Evolutionary conservation across 2,797 vertebrate genomes (phyloP).

Genomic region (Graptemys geographica): DNA sequence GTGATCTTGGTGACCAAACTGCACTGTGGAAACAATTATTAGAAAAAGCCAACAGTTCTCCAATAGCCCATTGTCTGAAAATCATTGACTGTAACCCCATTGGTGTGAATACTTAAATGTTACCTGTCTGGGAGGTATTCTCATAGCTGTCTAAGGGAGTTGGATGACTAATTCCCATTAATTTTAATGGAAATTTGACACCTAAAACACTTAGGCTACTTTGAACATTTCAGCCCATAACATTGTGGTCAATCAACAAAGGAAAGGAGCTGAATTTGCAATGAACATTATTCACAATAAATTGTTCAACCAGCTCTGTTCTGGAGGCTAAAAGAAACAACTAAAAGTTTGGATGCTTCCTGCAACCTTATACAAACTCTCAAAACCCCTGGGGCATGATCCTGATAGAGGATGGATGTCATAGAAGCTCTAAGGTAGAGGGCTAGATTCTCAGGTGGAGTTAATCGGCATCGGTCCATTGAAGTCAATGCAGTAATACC

Average conservation of each 20-base stretch:
- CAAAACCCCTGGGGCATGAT: rapidly evolving
- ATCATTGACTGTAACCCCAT: neutral
- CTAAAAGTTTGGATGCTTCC: neutral
- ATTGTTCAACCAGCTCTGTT: neutral
- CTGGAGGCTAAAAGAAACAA: neutral
- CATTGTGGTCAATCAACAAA: neutral
- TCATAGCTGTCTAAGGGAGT: neutral
- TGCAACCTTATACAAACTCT: neutral
- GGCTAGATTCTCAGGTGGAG: neutral
- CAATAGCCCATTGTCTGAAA: conserved; percentile 32
- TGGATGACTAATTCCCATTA: neutral
- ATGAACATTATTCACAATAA: neutral
- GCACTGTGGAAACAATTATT: neutral
- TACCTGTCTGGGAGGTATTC: conserved; percentile 41
- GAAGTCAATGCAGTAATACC: rapidly evolving
- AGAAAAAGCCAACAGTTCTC: conserved; percentile 1
- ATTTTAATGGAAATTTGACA: conserved; percentile 14
- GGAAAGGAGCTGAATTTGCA: neutral
- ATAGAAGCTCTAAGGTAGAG: neutral
- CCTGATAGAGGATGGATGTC: neutral
- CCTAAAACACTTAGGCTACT: conserved; percentile 15
- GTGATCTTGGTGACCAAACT: conserved; percentile 10
- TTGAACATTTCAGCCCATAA: neutral
- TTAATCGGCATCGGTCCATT: neutral
- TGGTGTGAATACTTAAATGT: conserved; percentile 40